Base-by-base conservation (phyloP, 1,140 invertebrate species). In the Diorhabda sublineata region DNA sequence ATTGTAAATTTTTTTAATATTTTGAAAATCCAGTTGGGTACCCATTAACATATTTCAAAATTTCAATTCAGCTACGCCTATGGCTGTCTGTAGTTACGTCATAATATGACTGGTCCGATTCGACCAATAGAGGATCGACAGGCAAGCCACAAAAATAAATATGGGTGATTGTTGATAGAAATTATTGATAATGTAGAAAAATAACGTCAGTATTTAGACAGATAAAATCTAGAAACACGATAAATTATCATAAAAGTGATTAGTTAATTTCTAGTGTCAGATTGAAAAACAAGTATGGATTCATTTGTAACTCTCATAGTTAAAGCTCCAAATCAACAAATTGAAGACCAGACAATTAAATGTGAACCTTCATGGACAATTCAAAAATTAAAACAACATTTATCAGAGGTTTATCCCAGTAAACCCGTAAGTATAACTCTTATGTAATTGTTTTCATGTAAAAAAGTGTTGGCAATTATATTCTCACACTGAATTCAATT, bases 311-410 rank as follows among this genome's bases (percentile, higher is more conserved):
- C 87, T 62, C 81, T 95, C 64, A 86, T 95, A 75, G 91, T 96
- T 56, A 95, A 94, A 82, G 92, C 92, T 42, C 92, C 93, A 26
- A 94, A 94, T 84, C 93, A 95, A 80, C 90, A 93, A 82, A 89
- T 95, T 75, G 92, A 91, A 72, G 94, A 97, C 82, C 90, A 95
- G 77, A 90, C 88, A 68, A 85, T 96, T 61, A 87, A 92, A 71
- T 94, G 93, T 80, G 86, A 91, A 77, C 83, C 90, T 45, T 87
- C 88, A 68, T 96, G 94, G 94, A 94, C 91, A n/a, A 90, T 97
- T 64, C 84, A 86, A 69, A 87, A 90, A 78, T 82, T 97, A 42
- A 97, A 97, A 83, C 88, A 88, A 68, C 90, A 95, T 78, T 82
- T 97, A 41, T 88, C 90, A 3, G 85, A 91, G 81, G 90, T 93